These are phyloP conservation scores for Pachyramphus minor DNA, from an alignment of 2,113 vertebrate species.

Conservation along the genomic window DNA sequence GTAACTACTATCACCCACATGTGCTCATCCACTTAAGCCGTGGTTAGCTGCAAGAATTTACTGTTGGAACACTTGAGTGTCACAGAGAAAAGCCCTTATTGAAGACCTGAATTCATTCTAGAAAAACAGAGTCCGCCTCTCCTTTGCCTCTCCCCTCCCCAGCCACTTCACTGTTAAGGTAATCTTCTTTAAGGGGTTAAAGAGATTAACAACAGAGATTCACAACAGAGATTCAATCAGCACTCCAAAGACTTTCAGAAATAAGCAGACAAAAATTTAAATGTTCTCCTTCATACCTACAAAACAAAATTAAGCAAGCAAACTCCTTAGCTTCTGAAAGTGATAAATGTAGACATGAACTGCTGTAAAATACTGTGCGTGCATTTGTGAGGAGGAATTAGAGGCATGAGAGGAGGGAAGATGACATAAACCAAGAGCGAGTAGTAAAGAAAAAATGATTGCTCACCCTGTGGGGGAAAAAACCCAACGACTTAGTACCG, in stretches of 20 bases:
- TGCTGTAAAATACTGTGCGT: background rate
- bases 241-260: conserved; percentile 21
- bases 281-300: background rate
- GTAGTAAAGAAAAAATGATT: background rate
- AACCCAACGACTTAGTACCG: background rate
- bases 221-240: conserved; percentile 12
- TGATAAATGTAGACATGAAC: background rate
- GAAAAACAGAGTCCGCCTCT: background rate
- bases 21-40: background rate
- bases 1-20: fast-evolving
- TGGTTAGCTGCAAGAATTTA: background rate
- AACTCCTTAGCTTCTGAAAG: background rate
- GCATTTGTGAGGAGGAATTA: background rate
- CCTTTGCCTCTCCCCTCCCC: background rate
- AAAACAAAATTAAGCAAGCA: background rate
- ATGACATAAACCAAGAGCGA: background rate
- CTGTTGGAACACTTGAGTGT: background rate
- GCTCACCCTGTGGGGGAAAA: background rate
- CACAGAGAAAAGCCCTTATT: background rate
- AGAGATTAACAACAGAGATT: conserved; percentile 39
- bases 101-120: background rate
- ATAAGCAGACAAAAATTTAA: background rate
- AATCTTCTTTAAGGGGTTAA: conserved; percentile 34
- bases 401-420: background rate
- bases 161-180: conserved; percentile 4